Percentiles rank a stretch among this genome's conserved stretches.
These are phyloP conservation scores for Engraulis encrasicolus DNA, from an alignment of 2,113 vertebrate species.

Conservation along the genomic window DNA sequence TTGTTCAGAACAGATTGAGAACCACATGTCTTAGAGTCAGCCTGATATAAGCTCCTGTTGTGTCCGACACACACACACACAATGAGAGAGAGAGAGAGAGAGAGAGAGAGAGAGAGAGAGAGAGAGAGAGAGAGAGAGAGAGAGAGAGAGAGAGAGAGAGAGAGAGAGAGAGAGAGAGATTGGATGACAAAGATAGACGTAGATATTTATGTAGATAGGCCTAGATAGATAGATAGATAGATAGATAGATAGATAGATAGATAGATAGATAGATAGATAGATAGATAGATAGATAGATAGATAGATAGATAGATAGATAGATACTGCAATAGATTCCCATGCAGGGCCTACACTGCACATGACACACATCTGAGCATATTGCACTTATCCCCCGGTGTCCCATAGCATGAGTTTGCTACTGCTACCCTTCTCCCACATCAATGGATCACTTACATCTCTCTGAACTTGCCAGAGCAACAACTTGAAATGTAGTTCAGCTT, in stretches of 20 bases:
- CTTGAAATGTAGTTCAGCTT: conserved; percentile 4
- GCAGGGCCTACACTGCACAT: background rate
- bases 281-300: too few species aligned
- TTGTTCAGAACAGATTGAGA: background rate
- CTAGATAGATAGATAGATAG: too few species aligned
- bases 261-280: too few species aligned
- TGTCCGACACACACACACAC: background rate
- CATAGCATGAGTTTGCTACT: background rate
- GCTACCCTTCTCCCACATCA: background rate
- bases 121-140: too few species aligned
- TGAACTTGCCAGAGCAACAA: background rate
- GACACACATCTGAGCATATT: background rate
- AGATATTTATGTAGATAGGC: too few species aligned
- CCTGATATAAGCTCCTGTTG: too few species aligned
- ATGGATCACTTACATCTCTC: background rate
- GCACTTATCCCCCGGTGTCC: background rate
- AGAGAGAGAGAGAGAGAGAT: background rate
- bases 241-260: too few species aligned
- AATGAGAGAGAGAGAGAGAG: background rate
- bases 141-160: too few species aligned
- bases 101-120: too few species aligned
- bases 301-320: background rate
- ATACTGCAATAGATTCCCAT: background rate
- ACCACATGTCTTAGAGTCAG: background rate
- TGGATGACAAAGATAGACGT: too few species aligned